phyloP scores from a whole-genome alignment of 2,888 invertebrate genomes.

The Octodonta nipae region DNA sequence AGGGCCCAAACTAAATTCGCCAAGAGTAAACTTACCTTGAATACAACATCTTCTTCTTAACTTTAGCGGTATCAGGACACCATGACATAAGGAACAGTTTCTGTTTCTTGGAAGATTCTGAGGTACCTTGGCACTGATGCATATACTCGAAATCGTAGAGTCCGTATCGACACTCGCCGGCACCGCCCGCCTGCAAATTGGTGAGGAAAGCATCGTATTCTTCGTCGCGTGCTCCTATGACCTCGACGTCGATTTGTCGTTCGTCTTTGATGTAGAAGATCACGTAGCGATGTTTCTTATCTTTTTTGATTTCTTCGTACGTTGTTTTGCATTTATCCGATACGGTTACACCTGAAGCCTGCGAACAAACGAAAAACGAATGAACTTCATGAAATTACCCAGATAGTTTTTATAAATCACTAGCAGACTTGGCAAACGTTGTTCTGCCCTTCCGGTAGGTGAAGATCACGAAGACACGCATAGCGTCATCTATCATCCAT shows the following conservation, averaged over 20 bases:
- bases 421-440: too few species aligned
- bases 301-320: conserved; percentile 94
- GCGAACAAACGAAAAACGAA: too few species aligned
- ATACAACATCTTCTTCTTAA: conserved; percentile 77
- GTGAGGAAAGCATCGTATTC: conserved; percentile 89
- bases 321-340: conserved; percentile 88
- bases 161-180: conserved; percentile 94
- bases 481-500: too few species aligned
- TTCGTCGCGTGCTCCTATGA: conserved; percentile 76
- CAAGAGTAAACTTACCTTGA: conserved; percentile 41
- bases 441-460: too few species aligned
- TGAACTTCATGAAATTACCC: too few species aligned
- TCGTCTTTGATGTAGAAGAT: conserved; percentile 93
- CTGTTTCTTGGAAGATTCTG: conserved; percentile 93
- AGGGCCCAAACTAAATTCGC: too few species aligned
- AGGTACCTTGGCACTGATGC: conserved; percentile 92
- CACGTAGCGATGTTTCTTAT: conserved; percentile 93
- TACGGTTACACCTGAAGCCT: conserved; percentile 95
- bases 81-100: conserved; percentile 95
- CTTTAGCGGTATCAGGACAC: conserved; percentile 96
- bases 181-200: conserved; percentile 81
- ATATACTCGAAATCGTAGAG: conserved; percentile 96
- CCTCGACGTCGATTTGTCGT: conserved; percentile 90
- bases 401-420: too few species aligned
- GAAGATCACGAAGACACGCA: too few species aligned